phyloP scores from a whole-genome alignment of 2,888 invertebrate species.

The Phyllotreta cruciferae region DNA sequence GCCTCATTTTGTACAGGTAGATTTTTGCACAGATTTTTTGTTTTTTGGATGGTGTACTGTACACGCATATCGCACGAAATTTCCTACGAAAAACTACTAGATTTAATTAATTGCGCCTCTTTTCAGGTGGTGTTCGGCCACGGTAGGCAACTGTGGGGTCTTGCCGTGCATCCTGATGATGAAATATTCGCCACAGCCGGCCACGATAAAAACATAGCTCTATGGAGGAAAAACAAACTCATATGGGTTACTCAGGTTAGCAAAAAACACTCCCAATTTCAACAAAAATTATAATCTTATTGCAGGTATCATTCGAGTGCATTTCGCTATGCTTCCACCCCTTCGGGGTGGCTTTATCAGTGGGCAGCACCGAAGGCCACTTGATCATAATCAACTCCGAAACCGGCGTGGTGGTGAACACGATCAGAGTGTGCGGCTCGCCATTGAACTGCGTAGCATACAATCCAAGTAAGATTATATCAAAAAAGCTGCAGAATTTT shows the following conservation, averaged over 20 bases:
- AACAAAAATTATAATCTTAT: too few relatives aligned
- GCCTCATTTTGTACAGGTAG: conserved; percentile 43
- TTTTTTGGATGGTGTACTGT: too few relatives aligned
- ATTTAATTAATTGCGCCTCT: neutral
- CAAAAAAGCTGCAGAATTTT: neutral
- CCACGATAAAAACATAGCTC: conserved; percentile 86
- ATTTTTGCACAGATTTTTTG: neutral
- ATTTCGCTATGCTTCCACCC: conserved; percentile 88
- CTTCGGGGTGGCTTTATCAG: conserved; percentile 84
- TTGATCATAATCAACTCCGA: conserved; percentile 86
- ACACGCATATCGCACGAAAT: neutral
- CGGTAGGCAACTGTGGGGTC: conserved; percentile 84
- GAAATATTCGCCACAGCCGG: conserved; percentile 93
- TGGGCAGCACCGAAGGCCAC: conserved; percentile 90
- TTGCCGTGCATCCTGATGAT: conserved; percentile 89
- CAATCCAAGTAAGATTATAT: conserved; percentile 74
- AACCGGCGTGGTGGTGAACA: conserved; percentile 84
- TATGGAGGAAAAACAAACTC: conserved; percentile 89
- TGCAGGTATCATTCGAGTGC: conserved; percentile 83
- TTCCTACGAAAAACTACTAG: conserved; percentile 1
- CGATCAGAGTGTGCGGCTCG: conserved; percentile 85
- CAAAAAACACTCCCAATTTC: too few relatives aligned
- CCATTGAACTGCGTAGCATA: conserved; percentile 86
- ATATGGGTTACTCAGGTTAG: conserved; percentile 84
- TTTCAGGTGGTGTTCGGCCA: conserved; percentile 84